Evolutionary conservation across 1,140 invertebrate genomes (phyloP).

Genomic region (Drosophila erecta): DNA sequence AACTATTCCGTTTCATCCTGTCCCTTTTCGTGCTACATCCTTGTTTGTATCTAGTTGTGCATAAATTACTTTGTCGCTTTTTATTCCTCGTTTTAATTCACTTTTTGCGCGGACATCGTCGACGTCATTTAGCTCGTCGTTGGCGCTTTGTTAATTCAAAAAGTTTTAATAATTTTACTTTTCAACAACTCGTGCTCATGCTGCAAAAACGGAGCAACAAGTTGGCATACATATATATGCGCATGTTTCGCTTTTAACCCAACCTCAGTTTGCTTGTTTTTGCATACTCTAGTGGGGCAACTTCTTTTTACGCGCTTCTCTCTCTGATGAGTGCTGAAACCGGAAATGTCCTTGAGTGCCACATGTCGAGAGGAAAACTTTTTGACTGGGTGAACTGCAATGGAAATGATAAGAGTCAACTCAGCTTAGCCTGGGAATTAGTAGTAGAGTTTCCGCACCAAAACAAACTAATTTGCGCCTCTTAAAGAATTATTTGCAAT

Average conservation of each 20-base stretch:
- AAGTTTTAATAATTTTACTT: slow-evolving; percentile 78
- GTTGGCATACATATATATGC: slow-evolving; percentile 27
- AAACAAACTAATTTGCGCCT: background rate
- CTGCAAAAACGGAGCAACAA: slow-evolving; percentile 57
- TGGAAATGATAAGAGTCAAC: slow-evolving; percentile 10
- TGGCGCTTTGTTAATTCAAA: slow-evolving; percentile 67
- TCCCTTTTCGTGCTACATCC: slow-evolving; percentile 8
- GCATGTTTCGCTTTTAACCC: background rate
- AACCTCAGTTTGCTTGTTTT: slow-evolving; percentile 14
- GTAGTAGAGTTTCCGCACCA: background rate
- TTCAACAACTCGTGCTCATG: slow-evolving; percentile 48
- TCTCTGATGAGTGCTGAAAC: slow-evolving; percentile 19
- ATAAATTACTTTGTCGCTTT: slow-evolving; percentile 72
- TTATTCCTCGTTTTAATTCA: slow-evolving; percentile 69
- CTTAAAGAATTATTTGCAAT: background rate
- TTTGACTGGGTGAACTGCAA: background rate
- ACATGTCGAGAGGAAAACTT: slow-evolving; percentile 21
- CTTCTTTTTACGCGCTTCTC: slow-evolving; percentile 14
- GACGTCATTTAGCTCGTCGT: slow-evolving; percentile 63
- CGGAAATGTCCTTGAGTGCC: slow-evolving; percentile 26
- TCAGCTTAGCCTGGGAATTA: background rate
- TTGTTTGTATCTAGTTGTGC: slow-evolving; percentile 49
- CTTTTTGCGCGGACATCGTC: slow-evolving; percentile 55
- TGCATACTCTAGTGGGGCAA: slow-evolving; percentile 50
- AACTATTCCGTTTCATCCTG: slow-evolving; percentile 30